Conservation (phyloP, 2,113 vertebrate species). For the Ariopsis seemanni region DNA sequence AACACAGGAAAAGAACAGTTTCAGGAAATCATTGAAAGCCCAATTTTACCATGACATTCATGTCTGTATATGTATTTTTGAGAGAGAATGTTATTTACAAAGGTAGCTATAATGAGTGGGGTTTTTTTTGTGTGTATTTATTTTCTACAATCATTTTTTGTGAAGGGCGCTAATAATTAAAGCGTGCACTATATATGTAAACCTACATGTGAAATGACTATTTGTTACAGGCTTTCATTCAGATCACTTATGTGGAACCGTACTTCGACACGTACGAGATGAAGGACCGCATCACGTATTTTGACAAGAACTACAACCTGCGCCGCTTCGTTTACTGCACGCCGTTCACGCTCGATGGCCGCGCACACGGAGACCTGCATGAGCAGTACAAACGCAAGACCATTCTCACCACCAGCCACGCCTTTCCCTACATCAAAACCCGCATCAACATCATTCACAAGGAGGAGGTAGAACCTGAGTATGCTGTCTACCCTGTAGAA, state of each 20-base stretch:
- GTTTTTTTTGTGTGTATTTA: neutral
- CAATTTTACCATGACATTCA: too few species aligned
- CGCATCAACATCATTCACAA: constrained; percentile 98
- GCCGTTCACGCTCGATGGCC: constrained; percentile 93
- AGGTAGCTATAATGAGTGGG: too few species aligned
- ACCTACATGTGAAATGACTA: neutral
- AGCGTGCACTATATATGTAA: too few species aligned
- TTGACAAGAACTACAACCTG: constrained; percentile 98
- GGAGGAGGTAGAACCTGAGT: constrained; percentile 81
- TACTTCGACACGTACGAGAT: constrained; percentile 98
- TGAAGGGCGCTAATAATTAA: neutral
- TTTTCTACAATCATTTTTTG: neutral
- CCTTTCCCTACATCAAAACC: constrained; percentile 98
- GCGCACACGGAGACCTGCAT: constrained; percentile 94
- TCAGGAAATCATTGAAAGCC: too few species aligned
- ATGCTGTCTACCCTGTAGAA: neutral
- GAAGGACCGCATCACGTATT: constrained; percentile 99
- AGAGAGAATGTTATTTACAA: too few species aligned
- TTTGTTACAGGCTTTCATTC: constrained; percentile 85
- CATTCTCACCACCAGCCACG: constrained; percentile 93
- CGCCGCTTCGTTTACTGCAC: constrained; percentile 98
- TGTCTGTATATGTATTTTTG: too few species aligned
- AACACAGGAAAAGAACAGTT: too few species aligned
- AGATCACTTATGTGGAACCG: constrained; percentile 97
- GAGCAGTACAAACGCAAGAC: constrained; percentile 98